Evolutionary conservation across 2,888 invertebrate genomes (phyloP).

Genomic region (Resseliella maxima): DNA sequence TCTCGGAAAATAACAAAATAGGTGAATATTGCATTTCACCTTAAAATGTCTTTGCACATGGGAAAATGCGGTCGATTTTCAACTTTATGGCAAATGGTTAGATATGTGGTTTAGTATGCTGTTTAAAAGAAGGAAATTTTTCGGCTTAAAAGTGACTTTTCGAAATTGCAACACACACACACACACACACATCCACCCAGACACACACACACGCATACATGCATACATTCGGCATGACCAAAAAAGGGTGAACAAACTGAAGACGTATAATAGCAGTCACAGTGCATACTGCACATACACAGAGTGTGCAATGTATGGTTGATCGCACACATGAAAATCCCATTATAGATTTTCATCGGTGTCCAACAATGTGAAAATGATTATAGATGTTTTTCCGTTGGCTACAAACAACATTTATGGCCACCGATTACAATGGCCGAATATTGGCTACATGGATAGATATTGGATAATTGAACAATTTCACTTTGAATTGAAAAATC

Average conservation of each 20-base stretch:
- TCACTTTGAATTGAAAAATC: no score
- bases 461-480: not conserved
- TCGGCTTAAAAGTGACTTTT: not conserved
- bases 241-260: not conserved
- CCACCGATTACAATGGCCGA: no score
- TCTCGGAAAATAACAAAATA: not conserved
- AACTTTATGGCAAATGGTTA: not conserved
- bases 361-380: not conserved
- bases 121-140: not conserved
- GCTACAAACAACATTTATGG: not conserved
- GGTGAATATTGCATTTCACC: conserved; percentile 9
- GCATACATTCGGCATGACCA: not conserved
- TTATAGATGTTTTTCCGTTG: not conserved
- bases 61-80: not conserved
- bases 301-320: not conserved
- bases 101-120: not conserved
- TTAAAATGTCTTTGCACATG: not conserved
- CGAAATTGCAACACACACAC: not conserved
- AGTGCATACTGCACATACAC: not conserved
- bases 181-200: not conserved
- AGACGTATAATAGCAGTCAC: not conserved
- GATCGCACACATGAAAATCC: not conserved
- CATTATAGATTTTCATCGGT: conserved; percentile 14
- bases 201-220: not conserved
- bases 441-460: no score